phyloP scores from a whole-genome alignment of 2,888 invertebrate species.

The Sarcophaga caerulescens region DNA sequence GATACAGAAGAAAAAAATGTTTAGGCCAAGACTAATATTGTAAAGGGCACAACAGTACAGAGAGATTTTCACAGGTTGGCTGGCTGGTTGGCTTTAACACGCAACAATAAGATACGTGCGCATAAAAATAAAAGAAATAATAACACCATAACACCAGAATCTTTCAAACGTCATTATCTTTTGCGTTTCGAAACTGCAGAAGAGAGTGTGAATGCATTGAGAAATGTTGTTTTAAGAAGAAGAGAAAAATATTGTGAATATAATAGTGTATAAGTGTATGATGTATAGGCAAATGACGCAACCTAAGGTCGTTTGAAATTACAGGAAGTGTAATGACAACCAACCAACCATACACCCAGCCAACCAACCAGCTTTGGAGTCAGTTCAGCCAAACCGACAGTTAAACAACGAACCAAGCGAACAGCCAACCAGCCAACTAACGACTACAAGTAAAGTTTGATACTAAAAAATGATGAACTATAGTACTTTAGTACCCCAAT shows the following conservation, averaged over 20 bases:
- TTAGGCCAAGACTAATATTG: constrained; percentile 1
- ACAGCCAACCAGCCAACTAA: not conserved
- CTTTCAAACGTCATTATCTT: no score
- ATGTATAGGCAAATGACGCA: constrained; percentile 37
- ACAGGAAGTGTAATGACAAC: constrained; percentile 61
- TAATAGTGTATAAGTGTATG: not conserved
- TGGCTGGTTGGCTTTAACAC: not conserved
- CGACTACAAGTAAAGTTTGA: no score
- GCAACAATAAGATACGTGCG: constrained; percentile 3
- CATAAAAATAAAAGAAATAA: no score
- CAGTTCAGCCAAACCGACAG: not conserved
- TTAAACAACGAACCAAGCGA: not conserved
- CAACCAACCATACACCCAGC: constrained; percentile 14
- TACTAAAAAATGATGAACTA: no score
- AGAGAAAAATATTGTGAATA: constrained; percentile 14
- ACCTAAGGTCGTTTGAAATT: constrained; percentile 65
- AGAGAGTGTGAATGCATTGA: no score
- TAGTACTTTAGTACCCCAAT: no score
- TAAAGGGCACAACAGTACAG: constrained; percentile 30
- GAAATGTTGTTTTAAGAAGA: not conserved
- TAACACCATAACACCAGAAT: no score
- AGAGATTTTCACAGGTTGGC: constrained; percentile 9
- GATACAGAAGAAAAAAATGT: no score
- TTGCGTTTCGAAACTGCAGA: no score
- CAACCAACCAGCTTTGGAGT: not conserved